A percentile compares a stretch with the other conserved stretches of the same genome.
phyloP scores from a whole-genome alignment of 2,113 vertebrate species.

The Andinoacara biseriatus region DNA sequence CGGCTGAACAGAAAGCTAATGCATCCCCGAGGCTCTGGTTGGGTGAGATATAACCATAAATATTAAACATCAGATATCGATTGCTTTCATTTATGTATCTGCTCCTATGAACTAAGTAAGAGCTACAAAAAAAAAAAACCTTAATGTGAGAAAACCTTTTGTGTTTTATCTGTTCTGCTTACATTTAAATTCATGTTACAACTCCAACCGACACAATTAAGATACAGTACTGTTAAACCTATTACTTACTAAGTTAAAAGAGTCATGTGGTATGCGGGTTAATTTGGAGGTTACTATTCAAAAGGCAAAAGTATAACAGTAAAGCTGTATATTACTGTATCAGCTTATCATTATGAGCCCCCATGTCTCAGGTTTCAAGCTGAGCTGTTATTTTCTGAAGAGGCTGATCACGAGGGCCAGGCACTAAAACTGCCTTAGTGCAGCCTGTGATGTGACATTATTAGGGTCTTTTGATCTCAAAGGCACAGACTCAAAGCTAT shows the following conservation, averaged over 20 bases:
- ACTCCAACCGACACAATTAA: background rate
- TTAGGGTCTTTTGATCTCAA: slow-evolving; percentile 74
- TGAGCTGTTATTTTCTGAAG: slow-evolving; percentile 50
- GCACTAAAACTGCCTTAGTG: slow-evolving; percentile 66
- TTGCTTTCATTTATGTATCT: slow-evolving; percentile 23
- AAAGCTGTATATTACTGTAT: slow-evolving; percentile 25
- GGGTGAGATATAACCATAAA: slow-evolving; percentile 38
- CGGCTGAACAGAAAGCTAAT: slow-evolving; percentile 15
- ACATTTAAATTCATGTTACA: background rate
- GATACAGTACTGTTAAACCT: background rate
- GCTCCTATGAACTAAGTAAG: background rate
- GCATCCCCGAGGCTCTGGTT: background rate
- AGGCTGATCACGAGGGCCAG: slow-evolving; percentile 60
- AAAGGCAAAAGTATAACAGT: slow-evolving; percentile 2
- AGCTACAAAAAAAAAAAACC: slow-evolving; percentile 6
- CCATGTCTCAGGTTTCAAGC: slow-evolving; percentile 18
- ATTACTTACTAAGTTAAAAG: slow-evolving; percentile 7
- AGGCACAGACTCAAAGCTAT: slow-evolving; percentile 63
- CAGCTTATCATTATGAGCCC: slow-evolving; percentile 39
- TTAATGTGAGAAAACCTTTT: background rate
- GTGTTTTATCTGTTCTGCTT: background rate
- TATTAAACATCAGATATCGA: slow-evolving; percentile 18
- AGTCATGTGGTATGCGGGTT: background rate
- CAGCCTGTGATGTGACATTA: slow-evolving; percentile 77
- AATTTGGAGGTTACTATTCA: background rate